These are phyloP conservation scores for Leptopilina clavipes DNA, from an alignment of 1,140 invertebrate species.

Conservation along the genomic window DNA sequence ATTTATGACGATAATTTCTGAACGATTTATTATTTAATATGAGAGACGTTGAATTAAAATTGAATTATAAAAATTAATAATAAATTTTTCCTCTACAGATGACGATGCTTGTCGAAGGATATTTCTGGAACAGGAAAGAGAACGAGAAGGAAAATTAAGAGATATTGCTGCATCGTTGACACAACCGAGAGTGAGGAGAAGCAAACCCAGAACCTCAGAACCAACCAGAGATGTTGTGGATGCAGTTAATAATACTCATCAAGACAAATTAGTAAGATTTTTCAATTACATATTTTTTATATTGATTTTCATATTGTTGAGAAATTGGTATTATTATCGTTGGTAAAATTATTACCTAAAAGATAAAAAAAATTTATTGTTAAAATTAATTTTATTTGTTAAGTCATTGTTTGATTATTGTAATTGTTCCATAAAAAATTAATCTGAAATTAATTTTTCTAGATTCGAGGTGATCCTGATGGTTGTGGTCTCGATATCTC, in stretches of 20 bases:
- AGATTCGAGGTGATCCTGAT: constrained; percentile 87
- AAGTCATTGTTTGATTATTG: no score
- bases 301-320: background rate
- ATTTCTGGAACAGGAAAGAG: constrained; percentile 77
- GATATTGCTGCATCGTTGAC: constrained; percentile 85
- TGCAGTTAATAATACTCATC: constrained; percentile 65
- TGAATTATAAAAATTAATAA: background rate
- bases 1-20: no score
- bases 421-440: no score
- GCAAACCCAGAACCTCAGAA: constrained; percentile 70
- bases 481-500: constrained; percentile 84
- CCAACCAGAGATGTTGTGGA: constrained; percentile 74
- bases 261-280: constrained; percentile 73
- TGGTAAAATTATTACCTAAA: no score
- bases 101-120: constrained; percentile 72
- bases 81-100: constrained; percentile 54
- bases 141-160: constrained; percentile 81
- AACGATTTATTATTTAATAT: no score
- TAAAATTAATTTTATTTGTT: no score
- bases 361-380: no score
- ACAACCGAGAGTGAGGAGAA: constrained; percentile 75
- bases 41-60: background rate
- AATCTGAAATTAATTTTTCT: constrained; percentile 50
- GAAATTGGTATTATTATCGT: no score
- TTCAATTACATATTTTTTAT: constrained; percentile 31